Base-by-base conservation (phyloP, 2,113 vertebrate species). In the Mormoops blainvillei region DNA sequence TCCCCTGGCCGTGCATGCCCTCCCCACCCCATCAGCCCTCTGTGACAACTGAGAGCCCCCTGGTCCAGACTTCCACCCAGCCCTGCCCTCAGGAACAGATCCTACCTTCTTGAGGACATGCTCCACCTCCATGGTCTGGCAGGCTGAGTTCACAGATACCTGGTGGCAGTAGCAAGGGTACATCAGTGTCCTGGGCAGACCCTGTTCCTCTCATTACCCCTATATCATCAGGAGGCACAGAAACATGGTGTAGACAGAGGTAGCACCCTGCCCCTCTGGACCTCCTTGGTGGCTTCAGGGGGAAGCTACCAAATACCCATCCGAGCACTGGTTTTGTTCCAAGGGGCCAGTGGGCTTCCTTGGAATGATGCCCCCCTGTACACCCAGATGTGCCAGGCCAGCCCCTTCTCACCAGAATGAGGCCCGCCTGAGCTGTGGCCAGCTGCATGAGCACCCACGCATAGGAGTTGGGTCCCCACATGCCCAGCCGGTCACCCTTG, bases 91-190 rank as follows among this genome's bases (percentile, higher is more conserved):
- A 58, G 58, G 36, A 80, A 20, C 0, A 1, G 19, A 9, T 50
- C 31, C 71, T 95, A 99, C 99, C 99, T 99, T 99, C 91, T 52
- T 98, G 76, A 99, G 91, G 2, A 98, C 98, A 95, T 98, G 98
- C 97, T 99, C 99, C 96, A 99, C 96, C 88, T 99, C 99, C 26
- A 94, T 74, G 28, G 97, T 31, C 95, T 99, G 99, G 98, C 99
- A 99, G 7, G 99, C 99, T 76, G 99, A 99, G 97, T 99, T 99
- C 96, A 99, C 98, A 50, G 99, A 98, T 0, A 99, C 99, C 99
- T 99, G 89, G 19, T 74, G 77, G 94, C 56, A 54, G 82, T 36
- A 77, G 68, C 0, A 9, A 84, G 73, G 45, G 20, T 4, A 2
- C 5, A 15, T 73, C 48, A 38, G 48, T 28, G 33, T 92, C 43